Conservation (phyloP, 1,140 invertebrate species). For the Drosophila kurseongensis region DNA sequence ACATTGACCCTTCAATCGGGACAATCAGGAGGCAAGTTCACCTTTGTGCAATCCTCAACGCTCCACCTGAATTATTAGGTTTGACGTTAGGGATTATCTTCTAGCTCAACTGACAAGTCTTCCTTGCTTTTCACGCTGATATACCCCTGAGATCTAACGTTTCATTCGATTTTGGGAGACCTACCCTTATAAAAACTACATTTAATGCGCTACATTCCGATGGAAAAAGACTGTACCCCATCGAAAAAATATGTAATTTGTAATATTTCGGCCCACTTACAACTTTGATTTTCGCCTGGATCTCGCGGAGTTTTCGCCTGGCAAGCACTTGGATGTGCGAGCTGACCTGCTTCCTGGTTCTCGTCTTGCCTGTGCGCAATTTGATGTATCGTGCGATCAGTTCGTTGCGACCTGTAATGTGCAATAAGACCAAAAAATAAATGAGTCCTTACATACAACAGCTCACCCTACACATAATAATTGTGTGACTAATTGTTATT, state of each 20-base stretch:
- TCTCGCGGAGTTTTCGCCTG: conserved; percentile 98
- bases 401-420: conserved; percentile 96
- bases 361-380: conserved; percentile 98
- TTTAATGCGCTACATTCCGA: conserved; percentile 7
- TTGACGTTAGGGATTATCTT: no score
- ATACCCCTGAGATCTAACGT: not conserved
- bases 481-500: no score
- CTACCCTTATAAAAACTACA: not conserved
- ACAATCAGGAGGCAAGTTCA: not conserved
- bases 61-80: not conserved
- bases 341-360: conserved; percentile 99
- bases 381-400: conserved; percentile 99
- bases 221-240: conserved; percentile 4
- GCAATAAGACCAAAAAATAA: not conserved
- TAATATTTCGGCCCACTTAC: conserved; percentile 86
- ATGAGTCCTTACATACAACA: no score
- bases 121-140: conserved; percentile 69
- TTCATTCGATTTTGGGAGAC: not conserved
- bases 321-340: conserved; percentile 99
- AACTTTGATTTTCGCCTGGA: conserved; percentile 98
- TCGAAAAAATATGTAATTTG: not conserved
- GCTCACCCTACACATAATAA: no score
- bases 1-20: not conserved
- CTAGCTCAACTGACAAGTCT: conserved; percentile 41
- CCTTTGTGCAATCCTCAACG: not conserved